phyloP scores from a whole-genome alignment of 1,140 invertebrate species.

The Eriocheir sinensis region DNA sequence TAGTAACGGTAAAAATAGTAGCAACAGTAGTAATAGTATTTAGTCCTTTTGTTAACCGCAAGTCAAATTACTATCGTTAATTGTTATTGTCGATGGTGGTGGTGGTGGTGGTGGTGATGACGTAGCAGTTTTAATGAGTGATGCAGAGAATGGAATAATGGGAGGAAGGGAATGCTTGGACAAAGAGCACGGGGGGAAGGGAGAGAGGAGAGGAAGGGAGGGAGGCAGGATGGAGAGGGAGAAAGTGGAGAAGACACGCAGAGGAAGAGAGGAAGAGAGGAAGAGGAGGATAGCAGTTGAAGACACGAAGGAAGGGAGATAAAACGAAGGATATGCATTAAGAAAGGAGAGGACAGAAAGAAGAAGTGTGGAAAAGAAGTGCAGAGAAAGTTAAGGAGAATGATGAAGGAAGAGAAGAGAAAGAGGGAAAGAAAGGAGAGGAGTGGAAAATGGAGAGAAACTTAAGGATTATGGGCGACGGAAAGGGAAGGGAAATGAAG shows the following conservation, averaged over 20 bases:
- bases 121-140: background rate
- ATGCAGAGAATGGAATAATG: background rate
- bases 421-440: background rate
- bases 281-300: background rate
- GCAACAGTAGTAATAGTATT: background rate
- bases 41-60: background rate
- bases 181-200: background rate
- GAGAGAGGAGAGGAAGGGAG: background rate
- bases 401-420: background rate
- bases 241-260: background rate
- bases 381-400: background rate
- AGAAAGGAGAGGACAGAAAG: background rate
- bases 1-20: slow-evolving; percentile 9
- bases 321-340: background rate
- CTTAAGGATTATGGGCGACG: background rate
- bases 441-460: background rate
- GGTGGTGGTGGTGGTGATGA: background rate
- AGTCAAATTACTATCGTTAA: background rate
- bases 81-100: background rate
- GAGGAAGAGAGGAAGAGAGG: background rate
- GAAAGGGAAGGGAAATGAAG: background rate
- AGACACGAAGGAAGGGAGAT: background rate
- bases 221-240: background rate
- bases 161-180: background rate
- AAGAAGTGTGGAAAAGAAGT: background rate